Evolutionary conservation across 2,113 vertebrate species (phyloP).

Genomic region (Cynocephalus volans): DNA sequence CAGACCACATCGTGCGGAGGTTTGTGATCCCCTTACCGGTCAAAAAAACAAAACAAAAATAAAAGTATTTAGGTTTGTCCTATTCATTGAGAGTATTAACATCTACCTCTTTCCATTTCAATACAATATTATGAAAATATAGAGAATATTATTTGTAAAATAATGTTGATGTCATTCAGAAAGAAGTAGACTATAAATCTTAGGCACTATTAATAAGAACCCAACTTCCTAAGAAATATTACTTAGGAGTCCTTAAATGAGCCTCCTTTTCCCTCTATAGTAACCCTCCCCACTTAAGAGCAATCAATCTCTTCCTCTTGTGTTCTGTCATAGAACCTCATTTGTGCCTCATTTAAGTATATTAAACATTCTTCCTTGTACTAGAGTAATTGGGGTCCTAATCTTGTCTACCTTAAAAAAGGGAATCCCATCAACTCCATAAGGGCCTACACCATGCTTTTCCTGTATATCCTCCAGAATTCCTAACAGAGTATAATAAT

Average conservation of each 20-base stretch:
- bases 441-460: background rate
- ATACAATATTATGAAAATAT: background rate
- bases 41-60: no score
- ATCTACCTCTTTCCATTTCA: background rate
- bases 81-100: background rate
- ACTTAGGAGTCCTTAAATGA: background rate
- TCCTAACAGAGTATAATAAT: background rate
- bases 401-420: background rate
- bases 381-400: background rate
- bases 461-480: slow-evolving; percentile 2
- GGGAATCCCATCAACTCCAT: background rate
- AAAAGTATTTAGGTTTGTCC: background rate
- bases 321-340: background rate
- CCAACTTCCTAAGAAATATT: background rate
- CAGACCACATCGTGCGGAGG: no score
- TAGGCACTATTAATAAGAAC: background rate
- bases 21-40: no score
- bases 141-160: slow-evolving; percentile 6
- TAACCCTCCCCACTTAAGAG: background rate
- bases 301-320: no score
- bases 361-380: background rate
- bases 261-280: background rate
- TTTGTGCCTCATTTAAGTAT: background rate
- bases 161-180: slow-evolving; percentile 28
- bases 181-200: background rate